A percentile compares a stretch with the other conserved stretches of the same genome.
Conservation (phyloP, 1,140 invertebrate species). For the Wasmannia auropunctata region DNA sequence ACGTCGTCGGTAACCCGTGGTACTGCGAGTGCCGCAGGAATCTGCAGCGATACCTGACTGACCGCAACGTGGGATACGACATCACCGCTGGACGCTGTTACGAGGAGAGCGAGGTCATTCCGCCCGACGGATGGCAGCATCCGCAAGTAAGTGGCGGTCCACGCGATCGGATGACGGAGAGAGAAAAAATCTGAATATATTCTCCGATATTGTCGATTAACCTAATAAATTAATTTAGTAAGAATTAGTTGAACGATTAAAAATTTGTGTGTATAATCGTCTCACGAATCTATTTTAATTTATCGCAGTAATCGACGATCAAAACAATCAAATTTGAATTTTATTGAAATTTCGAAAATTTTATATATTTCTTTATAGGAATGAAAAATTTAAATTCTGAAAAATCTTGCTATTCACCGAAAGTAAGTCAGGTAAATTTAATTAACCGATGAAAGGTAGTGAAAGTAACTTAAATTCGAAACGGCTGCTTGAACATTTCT, state of each 20-base stretch:
- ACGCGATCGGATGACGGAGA: no score
- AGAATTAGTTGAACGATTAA: no score
- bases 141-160: conserved; percentile 16
- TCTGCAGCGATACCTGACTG: conserved; percentile 59
- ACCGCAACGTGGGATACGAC: conserved; percentile 70
- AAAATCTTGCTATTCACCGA: neutral
- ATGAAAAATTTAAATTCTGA: neutral
- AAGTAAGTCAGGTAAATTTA: neutral
- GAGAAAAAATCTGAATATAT: neutral
- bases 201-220: no score
- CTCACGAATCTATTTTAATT: no score
- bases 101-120: conserved; percentile 30
- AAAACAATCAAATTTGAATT: neutral
- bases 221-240: no score
- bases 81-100: conserved; percentile 67
- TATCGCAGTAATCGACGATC: no score
- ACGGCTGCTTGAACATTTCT: neutral
- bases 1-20: conserved; percentile 73
- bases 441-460: neutral
- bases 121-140: neutral
- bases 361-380: neutral
- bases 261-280: no score
- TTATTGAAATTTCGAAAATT: neutral
- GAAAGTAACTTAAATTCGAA: neutral
- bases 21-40: conserved; percentile 65